Conservation (phyloP, 1,140 invertebrate genomes). For the Saccostrea cuccullata region DNA sequence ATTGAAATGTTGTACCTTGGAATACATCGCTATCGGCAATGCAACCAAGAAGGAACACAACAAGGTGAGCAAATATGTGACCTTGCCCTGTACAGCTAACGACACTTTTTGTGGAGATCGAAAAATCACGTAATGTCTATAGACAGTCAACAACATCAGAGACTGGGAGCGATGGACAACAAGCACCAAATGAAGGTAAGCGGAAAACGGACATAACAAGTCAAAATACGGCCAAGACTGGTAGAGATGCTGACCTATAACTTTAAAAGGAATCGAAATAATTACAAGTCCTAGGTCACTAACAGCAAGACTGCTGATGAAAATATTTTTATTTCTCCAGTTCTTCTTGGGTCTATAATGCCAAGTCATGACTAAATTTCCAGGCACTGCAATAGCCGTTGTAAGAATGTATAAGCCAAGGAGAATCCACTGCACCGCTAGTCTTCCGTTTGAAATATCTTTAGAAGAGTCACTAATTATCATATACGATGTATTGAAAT, state of each 20-base stretch:
- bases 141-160: conserved; percentile 34
- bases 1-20: conserved; percentile 34
- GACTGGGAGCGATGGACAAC: conserved; percentile 40
- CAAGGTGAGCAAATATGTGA: conserved; percentile 35
- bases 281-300: conserved; percentile 43
- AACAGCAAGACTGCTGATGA: conserved; percentile 43
- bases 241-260: conserved; percentile 42
- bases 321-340: conserved; percentile 18
- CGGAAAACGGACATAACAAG: conserved; percentile 39
- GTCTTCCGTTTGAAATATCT: neutral
- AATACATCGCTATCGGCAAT: conserved; percentile 40
- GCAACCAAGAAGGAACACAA: neutral
- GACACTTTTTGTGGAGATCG: conserved; percentile 40
- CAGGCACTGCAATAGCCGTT: neutral
- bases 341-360: conserved; percentile 5
- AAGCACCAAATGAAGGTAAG: conserved; percentile 43
- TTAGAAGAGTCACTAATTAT: conserved; percentile 8
- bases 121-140: conserved; percentile 47
- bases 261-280: conserved; percentile 43
- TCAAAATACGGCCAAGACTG: conserved; percentile 41
- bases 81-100: conserved; percentile 8
- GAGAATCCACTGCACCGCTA: conserved; percentile 8
- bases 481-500: conserved; percentile 7
- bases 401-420: neutral
- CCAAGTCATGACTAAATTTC: neutral